These are phyloP conservation scores for Epizoanthus fatuus DNA, from an alignment of 92 coral and sea anemone species.

Conservation along the genomic window DNA sequence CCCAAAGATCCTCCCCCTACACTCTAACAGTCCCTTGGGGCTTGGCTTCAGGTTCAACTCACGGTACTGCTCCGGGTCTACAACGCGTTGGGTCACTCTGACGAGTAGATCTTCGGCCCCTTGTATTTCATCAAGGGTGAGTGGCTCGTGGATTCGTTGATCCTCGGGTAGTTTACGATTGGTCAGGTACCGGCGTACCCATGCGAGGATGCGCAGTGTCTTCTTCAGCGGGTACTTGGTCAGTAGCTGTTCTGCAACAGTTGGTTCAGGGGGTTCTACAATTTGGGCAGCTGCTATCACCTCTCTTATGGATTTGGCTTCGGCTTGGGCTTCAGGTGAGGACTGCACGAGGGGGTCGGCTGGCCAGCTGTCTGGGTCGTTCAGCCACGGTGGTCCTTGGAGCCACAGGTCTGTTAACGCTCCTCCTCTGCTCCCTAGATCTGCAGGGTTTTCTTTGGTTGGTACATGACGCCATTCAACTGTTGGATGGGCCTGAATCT, in stretches of 20 bases:
- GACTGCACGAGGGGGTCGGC: too few relatives aligned
- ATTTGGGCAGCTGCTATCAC: too few relatives aligned
- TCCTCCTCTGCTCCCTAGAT: too few relatives aligned
- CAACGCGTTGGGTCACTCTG: not conserved
- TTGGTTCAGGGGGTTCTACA: not conserved
- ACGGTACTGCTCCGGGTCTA: not conserved
- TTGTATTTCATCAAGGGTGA: not conserved
- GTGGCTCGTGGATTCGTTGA: slow-evolving; percentile 11
- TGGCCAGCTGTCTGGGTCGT: too few relatives aligned
- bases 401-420: too few relatives aligned
- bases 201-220: slow-evolving; percentile 42
- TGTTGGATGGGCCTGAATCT: too few relatives aligned
- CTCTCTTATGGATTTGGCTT: too few relatives aligned
- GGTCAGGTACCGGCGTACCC: slow-evolving; percentile 43
- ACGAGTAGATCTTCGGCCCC: not conserved
- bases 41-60: not conserved
- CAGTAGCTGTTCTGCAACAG: not conserved
- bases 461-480: too few relatives aligned
- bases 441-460: too few relatives aligned
- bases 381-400: too few relatives aligned
- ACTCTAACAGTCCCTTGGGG: not conserved
- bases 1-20: slow-evolving; percentile 11
- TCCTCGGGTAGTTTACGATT: slow-evolving; percentile 37
- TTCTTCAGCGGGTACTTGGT: not conserved
- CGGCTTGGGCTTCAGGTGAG: too few relatives aligned